These are phyloP conservation scores for Ectropis grisescens DNA, from an alignment of 1,140 invertebrate genomes.

Conservation along the genomic window DNA sequence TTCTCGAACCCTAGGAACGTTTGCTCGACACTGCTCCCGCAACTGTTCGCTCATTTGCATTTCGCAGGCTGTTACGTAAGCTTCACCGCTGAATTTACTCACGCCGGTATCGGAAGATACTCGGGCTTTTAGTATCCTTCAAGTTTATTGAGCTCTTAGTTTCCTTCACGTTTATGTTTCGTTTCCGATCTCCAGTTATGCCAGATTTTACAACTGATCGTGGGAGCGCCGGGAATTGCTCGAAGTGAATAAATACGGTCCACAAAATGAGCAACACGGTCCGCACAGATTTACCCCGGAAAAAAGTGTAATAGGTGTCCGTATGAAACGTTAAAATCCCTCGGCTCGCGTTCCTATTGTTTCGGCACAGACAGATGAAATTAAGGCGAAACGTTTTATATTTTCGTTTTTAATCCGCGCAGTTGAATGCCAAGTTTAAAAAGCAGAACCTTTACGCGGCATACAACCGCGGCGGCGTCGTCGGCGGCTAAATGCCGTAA, in stretches of 20 bases:
- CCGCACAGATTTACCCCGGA: too few relatives aligned
- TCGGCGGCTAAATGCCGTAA: conserved; percentile 43
- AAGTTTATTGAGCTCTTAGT: too few relatives aligned
- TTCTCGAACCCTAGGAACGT: conserved; percentile 14
- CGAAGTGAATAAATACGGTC: too few relatives aligned
- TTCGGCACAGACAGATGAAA: conserved; percentile 32
- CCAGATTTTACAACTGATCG: too few relatives aligned
- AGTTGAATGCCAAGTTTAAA: conserved; percentile 43
- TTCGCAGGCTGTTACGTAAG: conserved; percentile 16
- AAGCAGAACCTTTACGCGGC: conserved; percentile 40
- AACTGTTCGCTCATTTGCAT: conserved; percentile 24
- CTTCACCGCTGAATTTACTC: conserved; percentile 12
- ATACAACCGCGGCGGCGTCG: conserved; percentile 30
- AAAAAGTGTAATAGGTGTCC: neutral
- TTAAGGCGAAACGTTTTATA: conserved; percentile 34
- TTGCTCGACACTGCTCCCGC: conserved; percentile 16
- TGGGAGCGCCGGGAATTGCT: too few relatives aligned
- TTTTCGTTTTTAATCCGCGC: conserved; percentile 44
- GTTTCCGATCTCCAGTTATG: too few relatives aligned
- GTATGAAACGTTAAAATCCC: conserved; percentile 19
- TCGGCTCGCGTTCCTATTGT: conserved; percentile 22
- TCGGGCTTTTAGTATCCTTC: too few relatives aligned
- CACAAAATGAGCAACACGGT: too few relatives aligned
- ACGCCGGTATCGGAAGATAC: too few relatives aligned
- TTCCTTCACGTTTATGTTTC: too few relatives aligned